Base-by-base conservation (phyloP, 2,888 invertebrate species). In the Oscheius sp. region DNA sequence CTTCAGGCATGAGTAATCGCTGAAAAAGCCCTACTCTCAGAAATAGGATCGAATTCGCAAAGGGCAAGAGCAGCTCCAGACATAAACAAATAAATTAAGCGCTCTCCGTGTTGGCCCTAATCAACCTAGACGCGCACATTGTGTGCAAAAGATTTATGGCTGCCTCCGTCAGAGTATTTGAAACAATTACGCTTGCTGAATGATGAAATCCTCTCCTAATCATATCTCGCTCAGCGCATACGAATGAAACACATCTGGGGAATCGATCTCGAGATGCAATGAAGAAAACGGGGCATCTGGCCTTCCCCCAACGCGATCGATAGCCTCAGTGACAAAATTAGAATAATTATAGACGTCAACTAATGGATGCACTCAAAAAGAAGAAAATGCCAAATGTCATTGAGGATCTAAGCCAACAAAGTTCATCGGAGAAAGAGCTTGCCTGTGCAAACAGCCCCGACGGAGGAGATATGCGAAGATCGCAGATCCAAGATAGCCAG, bases 391-490 rank as follows among this genome's bases (percentile, higher is more conserved):
- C 45, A 61, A 29, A 45, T 29, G 61, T 25, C 31, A 61, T 33
- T 31, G 61, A 45, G 42, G 61, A 61, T 61, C 42, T 39, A 61
- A 61, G 25, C 45, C 29, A 61, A 61, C 61, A 61, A 61, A 61
- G 58, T 61, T 61, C 61, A 61, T 45, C 27, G 61, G 61, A 45
- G 55, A 55, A 57, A 53, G 66, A 48, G 66, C 55, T 27, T 50
- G 39, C 25, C 66, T 66, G 66, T 48, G 66, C 66, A 66, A 66
- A 66, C 55, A 66, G 55, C 57, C 39, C 42, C 53, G 66, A 25
- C 66, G 29, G 61, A 66, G 42, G 45, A 66, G 66, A 66, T 66
- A 66, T 66, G 53, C 29, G 66, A 42, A 29, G 66, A 66, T 66
- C 66, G 48, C 48, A 39, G 55, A 66, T 66, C 55, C 42, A 46